A percentile compares a stretch with the other conserved stretches of the same genome.
phyloP scores from a whole-genome alignment of 2,797 vertebrate species.

The Gallinago nigripennis region DNA sequence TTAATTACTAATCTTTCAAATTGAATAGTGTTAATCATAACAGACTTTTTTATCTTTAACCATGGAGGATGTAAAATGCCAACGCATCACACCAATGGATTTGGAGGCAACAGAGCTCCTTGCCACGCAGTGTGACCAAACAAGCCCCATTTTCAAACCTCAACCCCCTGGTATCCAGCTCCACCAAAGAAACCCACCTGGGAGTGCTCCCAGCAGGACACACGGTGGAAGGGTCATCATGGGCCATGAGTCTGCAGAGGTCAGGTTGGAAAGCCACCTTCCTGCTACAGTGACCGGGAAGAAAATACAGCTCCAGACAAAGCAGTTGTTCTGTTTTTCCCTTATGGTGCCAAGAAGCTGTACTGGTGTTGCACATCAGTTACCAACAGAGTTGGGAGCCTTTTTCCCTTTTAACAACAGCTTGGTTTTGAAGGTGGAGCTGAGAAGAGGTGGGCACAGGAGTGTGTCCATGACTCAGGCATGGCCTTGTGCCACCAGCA shows the following conservation, averaged over 20 bases:
- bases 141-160: neutral
- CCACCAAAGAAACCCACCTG: neutral
- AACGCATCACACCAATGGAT: neutral
- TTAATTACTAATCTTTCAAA: neutral
- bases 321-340: neutral
- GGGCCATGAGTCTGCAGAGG: neutral
- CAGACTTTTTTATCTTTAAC: neutral
- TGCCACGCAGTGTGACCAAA: neutral
- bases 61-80: neutral
- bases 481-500: accelerated
- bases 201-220: neutral
- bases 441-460: neutral
- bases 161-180: neutral
- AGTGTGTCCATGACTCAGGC: accelerated
- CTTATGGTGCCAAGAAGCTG: neutral
- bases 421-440: neutral
- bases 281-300: neutral
- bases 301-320: neutral
- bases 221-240: neutral
- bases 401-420: neutral
- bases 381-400: accelerated
- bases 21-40: neutral
- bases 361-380: accelerated
- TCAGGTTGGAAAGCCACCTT: neutral
- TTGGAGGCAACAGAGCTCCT: neutral